Conservation (phyloP, 2,113 vertebrate genomes). For the Nyctereutes procyonoides region DNA sequence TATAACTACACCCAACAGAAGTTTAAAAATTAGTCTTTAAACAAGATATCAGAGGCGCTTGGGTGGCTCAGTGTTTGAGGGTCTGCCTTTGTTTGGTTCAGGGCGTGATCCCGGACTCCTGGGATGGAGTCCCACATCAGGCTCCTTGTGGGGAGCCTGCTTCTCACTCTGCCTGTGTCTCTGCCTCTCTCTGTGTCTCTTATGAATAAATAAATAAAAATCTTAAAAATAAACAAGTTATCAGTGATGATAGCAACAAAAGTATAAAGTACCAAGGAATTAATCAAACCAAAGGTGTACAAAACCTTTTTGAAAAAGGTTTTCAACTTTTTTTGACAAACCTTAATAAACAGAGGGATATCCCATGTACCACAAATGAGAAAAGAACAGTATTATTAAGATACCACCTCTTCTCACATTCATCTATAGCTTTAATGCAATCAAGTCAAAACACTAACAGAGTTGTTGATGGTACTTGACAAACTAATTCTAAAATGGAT, state of each 20-base stretch:
- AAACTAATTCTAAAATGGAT: background rate
- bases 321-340: background rate
- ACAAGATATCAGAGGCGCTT: background rate
- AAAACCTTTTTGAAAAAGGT: background rate
- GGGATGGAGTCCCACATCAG: no score
- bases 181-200: no score
- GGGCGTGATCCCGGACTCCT: no score
- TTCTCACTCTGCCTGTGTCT: no score
- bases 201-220: no score
- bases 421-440: background rate
- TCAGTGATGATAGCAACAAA: background rate
- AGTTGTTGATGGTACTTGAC: background rate
- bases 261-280: background rate
- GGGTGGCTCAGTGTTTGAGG: no score
- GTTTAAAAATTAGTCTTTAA: slow-evolving; percentile 23
- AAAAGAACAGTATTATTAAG: background rate
- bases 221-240: no score
- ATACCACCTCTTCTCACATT: background rate
- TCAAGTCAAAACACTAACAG: background rate
- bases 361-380: background rate
- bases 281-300: background rate
- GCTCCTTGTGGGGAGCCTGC: no score
- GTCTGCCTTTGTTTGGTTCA: no score
- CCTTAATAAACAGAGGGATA: background rate
- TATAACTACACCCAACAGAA: background rate